phyloP scores from a whole-genome alignment of 2,888 invertebrate genomes.

The Notodonta dromedarius region DNA sequence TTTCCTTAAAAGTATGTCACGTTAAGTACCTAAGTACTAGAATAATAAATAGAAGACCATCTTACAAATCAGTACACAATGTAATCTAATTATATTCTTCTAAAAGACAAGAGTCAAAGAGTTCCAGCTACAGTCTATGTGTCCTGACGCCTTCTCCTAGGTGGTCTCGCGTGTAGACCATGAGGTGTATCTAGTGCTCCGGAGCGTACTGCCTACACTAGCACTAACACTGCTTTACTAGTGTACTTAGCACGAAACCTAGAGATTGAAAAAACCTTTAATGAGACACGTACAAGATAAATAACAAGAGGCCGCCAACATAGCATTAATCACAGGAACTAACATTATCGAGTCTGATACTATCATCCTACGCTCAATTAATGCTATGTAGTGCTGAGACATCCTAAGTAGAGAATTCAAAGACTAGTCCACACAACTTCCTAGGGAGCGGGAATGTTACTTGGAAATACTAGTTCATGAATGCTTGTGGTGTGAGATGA shows the following conservation, averaged over 20 bases:
- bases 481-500: slow-evolving; percentile 43
- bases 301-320: slow-evolving; percentile 70
- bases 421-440: slow-evolving; percentile 43
- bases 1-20: slow-evolving; percentile 77
- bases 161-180: slow-evolving; percentile 79
- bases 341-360: slow-evolving; percentile 39
- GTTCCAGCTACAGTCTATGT: slow-evolving; percentile 74
- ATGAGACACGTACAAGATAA: slow-evolving; percentile 66
- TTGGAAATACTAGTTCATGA: slow-evolving; percentile 30
- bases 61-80: slow-evolving; percentile 61
- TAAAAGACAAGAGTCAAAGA: slow-evolving; percentile 64
- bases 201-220: slow-evolving; percentile 85
- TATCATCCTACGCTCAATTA: slow-evolving; percentile 62
- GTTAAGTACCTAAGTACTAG: slow-evolving; percentile 81
- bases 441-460: slow-evolving; percentile 41
- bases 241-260: slow-evolving; percentile 85
- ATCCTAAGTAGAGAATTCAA: slow-evolving; percentile 43
- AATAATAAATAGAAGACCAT: slow-evolving; percentile 83
- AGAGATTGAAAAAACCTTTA: slow-evolving; percentile 83
- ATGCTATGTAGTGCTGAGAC: slow-evolving; percentile 75
- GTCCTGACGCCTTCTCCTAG: slow-evolving; percentile 81
- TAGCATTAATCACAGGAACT: slow-evolving; percentile 76
- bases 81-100: slow-evolving; percentile 71
- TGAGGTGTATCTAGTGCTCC: slow-evolving; percentile 82
- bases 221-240: slow-evolving; percentile 82